These are phyloP conservation scores for Pheosia gnoma DNA, from an alignment of 2,888 invertebrate species.

Conservation along the genomic window DNA sequence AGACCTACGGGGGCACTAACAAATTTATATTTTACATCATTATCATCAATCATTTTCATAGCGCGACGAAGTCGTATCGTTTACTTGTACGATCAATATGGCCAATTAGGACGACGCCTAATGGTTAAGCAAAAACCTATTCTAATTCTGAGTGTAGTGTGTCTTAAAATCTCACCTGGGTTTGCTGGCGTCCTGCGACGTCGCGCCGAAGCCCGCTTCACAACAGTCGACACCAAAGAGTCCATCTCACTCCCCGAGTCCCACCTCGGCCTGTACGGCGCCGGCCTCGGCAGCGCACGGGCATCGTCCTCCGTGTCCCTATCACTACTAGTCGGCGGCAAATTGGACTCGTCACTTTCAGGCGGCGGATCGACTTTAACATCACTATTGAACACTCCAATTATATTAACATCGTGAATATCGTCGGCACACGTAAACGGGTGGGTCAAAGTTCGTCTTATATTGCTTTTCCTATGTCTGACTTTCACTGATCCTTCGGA, in stretches of 20 bases:
- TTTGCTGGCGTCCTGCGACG: slow-evolving; percentile 81
- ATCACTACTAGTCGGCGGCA: slow-evolving; percentile 79
- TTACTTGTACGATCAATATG: too few species aligned
- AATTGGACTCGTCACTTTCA: slow-evolving; percentile 78
- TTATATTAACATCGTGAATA: slow-evolving; percentile 64
- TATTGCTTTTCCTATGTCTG: slow-evolving; percentile 78
- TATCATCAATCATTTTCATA: too few species aligned
- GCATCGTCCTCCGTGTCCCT: slow-evolving; percentile 80
- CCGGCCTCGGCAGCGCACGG: slow-evolving; percentile 58
- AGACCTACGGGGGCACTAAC: too few species aligned
- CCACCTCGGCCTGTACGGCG: slow-evolving; percentile 68
- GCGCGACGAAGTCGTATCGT: too few species aligned
- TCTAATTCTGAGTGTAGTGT: neutral
- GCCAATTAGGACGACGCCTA: too few species aligned
- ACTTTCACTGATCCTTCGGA: slow-evolving; percentile 79
- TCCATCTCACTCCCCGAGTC: slow-evolving; percentile 84
- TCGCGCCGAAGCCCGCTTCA: slow-evolving; percentile 86
- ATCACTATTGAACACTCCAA: slow-evolving; percentile 61
- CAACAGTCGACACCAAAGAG: slow-evolving; percentile 85
- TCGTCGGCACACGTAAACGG: slow-evolving; percentile 72
- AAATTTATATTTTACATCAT: too few species aligned
- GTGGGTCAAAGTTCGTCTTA: slow-evolving; percentile 78
- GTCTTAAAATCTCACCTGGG: slow-evolving; percentile 59
- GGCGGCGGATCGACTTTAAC: slow-evolving; percentile 62
- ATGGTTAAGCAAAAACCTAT: too few species aligned